phyloP scores from a whole-genome alignment of 1,140 invertebrate species.

The Laupala kohalensis region DNA sequence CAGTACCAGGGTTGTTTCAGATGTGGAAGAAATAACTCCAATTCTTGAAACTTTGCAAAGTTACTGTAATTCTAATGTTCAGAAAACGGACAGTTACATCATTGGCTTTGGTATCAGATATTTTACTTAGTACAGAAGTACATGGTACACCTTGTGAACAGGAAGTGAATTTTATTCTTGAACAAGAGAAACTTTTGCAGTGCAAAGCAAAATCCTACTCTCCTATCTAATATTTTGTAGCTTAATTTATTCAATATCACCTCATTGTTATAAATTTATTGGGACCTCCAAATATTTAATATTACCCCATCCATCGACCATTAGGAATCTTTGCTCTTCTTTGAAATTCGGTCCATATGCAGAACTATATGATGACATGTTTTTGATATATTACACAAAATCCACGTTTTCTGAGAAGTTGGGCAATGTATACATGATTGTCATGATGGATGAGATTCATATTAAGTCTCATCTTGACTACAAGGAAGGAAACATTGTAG shows the following conservation, averaged over 20 bases:
- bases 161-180: not conserved
- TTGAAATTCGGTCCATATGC: not conserved
- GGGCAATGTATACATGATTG: not conserved
- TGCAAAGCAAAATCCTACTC: not conserved
- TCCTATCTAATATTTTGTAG: not conserved
- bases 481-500: not conserved
- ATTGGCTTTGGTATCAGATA: not conserved
- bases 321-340: not conserved
- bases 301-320: not conserved
- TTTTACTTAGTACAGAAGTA: not conserved
- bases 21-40: not conserved
- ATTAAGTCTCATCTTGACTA: not conserved
- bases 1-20: not conserved
- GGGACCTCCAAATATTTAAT: not conserved
- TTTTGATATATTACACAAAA: not conserved
- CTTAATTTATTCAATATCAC: not conserved
- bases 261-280: not conserved
- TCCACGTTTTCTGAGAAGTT: not conserved
- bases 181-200: not conserved
- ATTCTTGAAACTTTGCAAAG: not conserved
- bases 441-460: not conserved
- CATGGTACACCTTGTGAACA: not conserved
- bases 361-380: not conserved
- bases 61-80: not conserved
- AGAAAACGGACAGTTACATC: not conserved